Evolutionary conservation across 2,888 invertebrate species (phyloP).

Genomic region (Lithosia quadra): DNA sequence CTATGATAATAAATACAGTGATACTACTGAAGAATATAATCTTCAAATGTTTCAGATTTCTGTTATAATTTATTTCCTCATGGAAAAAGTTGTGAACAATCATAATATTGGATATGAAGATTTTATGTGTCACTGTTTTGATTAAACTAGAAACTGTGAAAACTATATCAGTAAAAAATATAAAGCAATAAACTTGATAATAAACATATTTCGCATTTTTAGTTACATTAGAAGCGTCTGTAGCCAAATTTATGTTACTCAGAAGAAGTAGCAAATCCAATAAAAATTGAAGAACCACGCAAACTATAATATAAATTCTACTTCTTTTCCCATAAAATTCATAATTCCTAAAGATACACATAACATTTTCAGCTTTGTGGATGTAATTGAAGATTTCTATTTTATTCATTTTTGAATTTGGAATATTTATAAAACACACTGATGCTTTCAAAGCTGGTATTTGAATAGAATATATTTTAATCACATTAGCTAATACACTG

Average conservation of each 20-base stretch:
- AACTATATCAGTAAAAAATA: neutral
- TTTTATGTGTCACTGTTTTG: neutral
- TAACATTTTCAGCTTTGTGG: neutral
- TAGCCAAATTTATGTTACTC: neutral
- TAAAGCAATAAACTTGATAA: neutral
- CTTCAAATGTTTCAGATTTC: neutral
- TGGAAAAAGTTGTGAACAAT: neutral
- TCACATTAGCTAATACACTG: neutral
- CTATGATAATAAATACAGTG: neutral
- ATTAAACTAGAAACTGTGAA: neutral
- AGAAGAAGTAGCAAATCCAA: neutral
- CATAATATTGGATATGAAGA: neutral
- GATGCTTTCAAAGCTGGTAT: too few relatives aligned
- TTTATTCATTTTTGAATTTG: neutral
- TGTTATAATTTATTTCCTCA: neutral
- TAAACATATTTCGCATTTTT: neutral
- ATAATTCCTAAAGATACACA: constrained; percentile 10
- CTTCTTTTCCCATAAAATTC: neutral
- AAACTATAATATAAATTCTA: neutral
- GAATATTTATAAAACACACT: neutral
- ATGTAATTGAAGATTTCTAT: neutral
- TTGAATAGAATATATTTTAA: neutral
- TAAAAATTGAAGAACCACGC: neutral
- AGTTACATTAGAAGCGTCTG: neutral
- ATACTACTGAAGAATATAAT: neutral